Evolutionary conservation across 2,113 vertebrate species (phyloP).

Genomic region (Panthera leo): DNA sequence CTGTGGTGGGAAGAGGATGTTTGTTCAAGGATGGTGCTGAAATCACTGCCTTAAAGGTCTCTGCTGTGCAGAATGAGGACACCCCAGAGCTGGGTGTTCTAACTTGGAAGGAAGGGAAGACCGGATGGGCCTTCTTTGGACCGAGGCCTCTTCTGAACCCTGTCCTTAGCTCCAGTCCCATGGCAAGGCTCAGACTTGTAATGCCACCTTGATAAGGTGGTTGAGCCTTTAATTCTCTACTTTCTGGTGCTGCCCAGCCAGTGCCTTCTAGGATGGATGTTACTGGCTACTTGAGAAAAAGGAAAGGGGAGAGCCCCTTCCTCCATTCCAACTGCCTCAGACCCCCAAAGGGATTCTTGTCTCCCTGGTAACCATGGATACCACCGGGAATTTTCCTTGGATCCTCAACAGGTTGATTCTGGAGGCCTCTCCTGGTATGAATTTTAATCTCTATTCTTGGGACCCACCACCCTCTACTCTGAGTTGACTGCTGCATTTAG

Average conservation of each 20-base stretch:
- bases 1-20: constrained; percentile 46
- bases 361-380: constrained; percentile 47
- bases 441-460: background rate
- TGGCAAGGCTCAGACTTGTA: background rate
- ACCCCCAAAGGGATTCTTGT: background rate
- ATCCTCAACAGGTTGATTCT: constrained; percentile 30
- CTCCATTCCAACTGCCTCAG: constrained; percentile 70
- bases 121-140: constrained; percentile 21
- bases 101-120: constrained; percentile 8
- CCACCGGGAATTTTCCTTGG: background rate
- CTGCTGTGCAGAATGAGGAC: background rate
- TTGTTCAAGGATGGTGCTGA: constrained; percentile 80
- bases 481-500: background rate
- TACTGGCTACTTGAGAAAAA: constrained; percentile 67
- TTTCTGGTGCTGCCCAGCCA: constrained; percentile 75
- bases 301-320: constrained; percentile 26
- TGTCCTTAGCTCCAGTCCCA: background rate
- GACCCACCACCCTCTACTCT: background rate
- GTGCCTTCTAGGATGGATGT: constrained; percentile 65
- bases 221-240: constrained; percentile 16
- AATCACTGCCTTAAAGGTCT: constrained; percentile 83
- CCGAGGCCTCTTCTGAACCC: constrained; percentile 15
- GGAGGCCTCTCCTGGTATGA: background rate
- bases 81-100: constrained; percentile 8
- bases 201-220: background rate